Base-by-base conservation (phyloP, 1,140 invertebrate species). In the Bombus superbus region DNA sequence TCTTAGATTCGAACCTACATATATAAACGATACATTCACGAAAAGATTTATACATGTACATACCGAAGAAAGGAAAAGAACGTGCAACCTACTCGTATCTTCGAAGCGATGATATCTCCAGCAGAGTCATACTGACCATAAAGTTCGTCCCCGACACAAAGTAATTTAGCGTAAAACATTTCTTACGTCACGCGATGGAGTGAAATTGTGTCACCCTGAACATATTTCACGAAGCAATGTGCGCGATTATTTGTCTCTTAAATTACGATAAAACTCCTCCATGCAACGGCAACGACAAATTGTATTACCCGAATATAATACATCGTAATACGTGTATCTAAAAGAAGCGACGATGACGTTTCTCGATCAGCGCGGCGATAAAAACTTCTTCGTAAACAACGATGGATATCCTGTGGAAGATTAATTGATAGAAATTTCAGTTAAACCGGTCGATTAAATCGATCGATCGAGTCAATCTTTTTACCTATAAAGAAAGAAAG, bases 151-250 rank as follows among this genome's bases (percentile, higher is more conserved):
- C 3, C 15, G 68, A 28, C 68, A 28, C 22, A 69, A 40, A 38
- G 68, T 69, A 69, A 69, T 69, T 40, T 69, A 69, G 22, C 28
- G 68, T 69, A 40, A 69, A 69, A 69, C 11, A 40, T 69, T 69
- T 69, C 38, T 69, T 69, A 25, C 28, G 3, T 38, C 38, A 25
- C 68, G 38, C 28, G 68, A 69, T 38, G 68, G 68, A 13, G 38
- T 40, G 38, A 69, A 40, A 69, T 69, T 40, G 68, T 40, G 38
- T 40, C 68, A 25, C 10, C 22, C 3, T 1, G 66, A 9, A 35
- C 35, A 25, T 69, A 28, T 10, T 22, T 68, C 35, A 35, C 18
- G 18, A 10, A 38, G 2, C 10, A 38, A 68, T 28, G 59, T n/a
- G n/a, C 8, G 3, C 38, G 18, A 68, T 10, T 68, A 68, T 38